These are phyloP conservation scores for Acheta domesticus DNA, from an alignment of 2,888 invertebrate genomes.

Conservation along the genomic window DNA sequence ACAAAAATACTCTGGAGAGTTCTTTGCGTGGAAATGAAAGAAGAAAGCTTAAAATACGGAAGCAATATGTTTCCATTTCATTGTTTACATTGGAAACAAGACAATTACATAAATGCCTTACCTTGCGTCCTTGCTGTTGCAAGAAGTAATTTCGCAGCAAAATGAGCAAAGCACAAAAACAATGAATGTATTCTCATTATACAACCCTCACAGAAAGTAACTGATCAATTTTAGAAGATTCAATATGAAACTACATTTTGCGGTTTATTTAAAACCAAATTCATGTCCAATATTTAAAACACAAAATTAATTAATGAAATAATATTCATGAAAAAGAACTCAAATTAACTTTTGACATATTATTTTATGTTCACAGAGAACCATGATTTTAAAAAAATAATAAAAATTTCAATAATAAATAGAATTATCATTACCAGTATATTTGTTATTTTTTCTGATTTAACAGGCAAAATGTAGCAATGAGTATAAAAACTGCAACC, in stretches of 20 bases:
- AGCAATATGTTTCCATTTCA: not conserved
- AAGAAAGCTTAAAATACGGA: conserved; percentile 21
- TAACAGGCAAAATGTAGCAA: too few relatives aligned
- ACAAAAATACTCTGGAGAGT: conserved; percentile 26
- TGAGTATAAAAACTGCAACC: conserved; percentile 26
- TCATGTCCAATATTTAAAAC: too few relatives aligned
- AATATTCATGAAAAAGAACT: too few relatives aligned
- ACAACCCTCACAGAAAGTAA: conserved; percentile 20
- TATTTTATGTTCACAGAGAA: too few relatives aligned
- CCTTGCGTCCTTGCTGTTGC: conserved; percentile 30
- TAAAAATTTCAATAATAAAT: too few relatives aligned
- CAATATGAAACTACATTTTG: not conserved
- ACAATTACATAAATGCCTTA: conserved; percentile 26
- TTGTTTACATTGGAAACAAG: conserved; percentile 19
- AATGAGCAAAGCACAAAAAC: conserved; percentile 30
- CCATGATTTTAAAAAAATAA: too few relatives aligned
- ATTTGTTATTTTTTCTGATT: too few relatives aligned
- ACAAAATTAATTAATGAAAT: too few relatives aligned
- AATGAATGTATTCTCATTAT: conserved; percentile 22
- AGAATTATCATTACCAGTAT: too few relatives aligned
- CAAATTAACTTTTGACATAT: too few relatives aligned
- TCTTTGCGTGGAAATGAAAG: conserved; percentile 33
- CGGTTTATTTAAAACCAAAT: too few relatives aligned
- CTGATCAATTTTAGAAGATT: conserved; percentile 22
- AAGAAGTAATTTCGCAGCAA: conserved; percentile 18